Base-by-base conservation (phyloP, 2,888 invertebrate species). In the Lepidocyrtinus sp. region DNA sequence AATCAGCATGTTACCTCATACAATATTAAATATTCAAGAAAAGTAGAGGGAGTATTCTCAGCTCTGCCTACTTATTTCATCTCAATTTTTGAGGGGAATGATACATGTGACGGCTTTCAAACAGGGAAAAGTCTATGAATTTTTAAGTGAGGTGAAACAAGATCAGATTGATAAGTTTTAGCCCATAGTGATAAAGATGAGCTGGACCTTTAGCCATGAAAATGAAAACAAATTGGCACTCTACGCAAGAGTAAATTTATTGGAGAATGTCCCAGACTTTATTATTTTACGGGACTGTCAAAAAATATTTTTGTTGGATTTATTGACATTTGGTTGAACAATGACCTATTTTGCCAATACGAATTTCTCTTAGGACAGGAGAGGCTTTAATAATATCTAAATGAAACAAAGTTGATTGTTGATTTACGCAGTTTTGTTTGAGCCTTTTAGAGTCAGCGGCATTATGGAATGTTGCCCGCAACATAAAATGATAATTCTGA, bases 81-180 rank as follows among this genome's bases (percentile, higher is more conserved):
- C 55, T 12, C 17, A n/a, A 55, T 55, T 55, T 55, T 55, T n/a
- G n/a, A n/a, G 17, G 17, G 55, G n/a, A 55, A 55, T 55, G 55
- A 55, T 55, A 17, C 55, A 55, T 55, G 55, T 55, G 55, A 55
- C 55, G 55, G 55, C 36, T 36, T 36, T 36, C 36, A 36, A 36
- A 36, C 36, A 55, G 55, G 17, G 55, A 55, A 55, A 55, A 55
- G 55, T n/a, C 55, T 55, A 55, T 55, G 55, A 55, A 55, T 55
- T n/a, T 55, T 55, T 55, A n/a, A 55, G 55, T 55, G 55, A 55
- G 55, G 55, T 55, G 55, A 55, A 55, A 55, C n/a, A 55, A n/a
- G 55, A 55, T 55, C 55, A 55, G 55, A 55, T 55, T 55, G 55
- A 55, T 55, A 55, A 3, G n/a, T 55, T 17, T 55, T 55, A 9